Evolutionary conservation across 1,140 invertebrate species (phyloP), one percentile per base, ranked within the genome.

Genomic region (Phenacoccus solenopsis): DNA sequence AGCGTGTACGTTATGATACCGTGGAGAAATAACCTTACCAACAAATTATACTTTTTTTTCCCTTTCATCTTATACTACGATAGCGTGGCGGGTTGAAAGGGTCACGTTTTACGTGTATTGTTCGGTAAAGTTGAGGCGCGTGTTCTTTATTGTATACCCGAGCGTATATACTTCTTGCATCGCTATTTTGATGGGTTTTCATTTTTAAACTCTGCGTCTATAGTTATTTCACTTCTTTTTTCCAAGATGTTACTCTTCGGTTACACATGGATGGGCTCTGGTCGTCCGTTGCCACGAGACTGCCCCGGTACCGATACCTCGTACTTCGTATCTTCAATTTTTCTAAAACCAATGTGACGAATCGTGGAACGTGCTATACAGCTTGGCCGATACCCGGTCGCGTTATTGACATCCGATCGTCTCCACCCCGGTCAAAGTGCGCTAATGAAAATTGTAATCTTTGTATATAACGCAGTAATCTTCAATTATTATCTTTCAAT

Each of bases 321-420:
- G 22, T 24, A 59, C 57, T 21, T 10, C 13, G 32, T 49, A 25
- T 67, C 20, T 56, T 20, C 28, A 71, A 28, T 25, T 35, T 30
- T 32, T 69, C 57, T 68, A 72, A 72, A 72, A 72, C 69, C 49
- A 22, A 67, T 69, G 71, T 49, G 71, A 70, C 71, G 28, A 70
- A 72, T 72, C 13, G 71, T 49, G 32, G 68, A 61, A 72, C 71
- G 71, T 72, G 71, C 64, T 57, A 22, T 28, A n/a, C n/a, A n/a
- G n/a, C n/a, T n/a, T 21, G 28, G 69, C 49, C 28, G 25, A 28
- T 21, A 27, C 21, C 25, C 59, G 59, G 59, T 64, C 22, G 25
- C 59, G 59, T 64, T 64, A 64, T 64, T 64, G 59, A 64, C 59
- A 64, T 64, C 59, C 25, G 38, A 49, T 49, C 59, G 59, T 64